Conservation (phyloP, 2,113 vertebrate genomes). For the Ranitomeya imitator region DNA sequence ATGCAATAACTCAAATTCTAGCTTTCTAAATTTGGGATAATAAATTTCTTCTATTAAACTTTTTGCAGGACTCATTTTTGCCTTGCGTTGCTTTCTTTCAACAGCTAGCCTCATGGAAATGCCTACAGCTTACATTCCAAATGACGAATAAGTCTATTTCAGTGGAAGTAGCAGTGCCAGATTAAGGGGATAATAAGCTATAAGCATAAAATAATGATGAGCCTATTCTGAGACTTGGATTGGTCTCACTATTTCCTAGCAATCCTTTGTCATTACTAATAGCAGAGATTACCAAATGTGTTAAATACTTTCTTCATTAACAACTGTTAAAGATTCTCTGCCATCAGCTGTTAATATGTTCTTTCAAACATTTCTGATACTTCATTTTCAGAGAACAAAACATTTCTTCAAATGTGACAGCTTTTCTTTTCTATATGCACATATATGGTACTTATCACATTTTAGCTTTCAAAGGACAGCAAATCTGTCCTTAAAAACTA, state of each 20-base stretch:
- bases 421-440: neutral
- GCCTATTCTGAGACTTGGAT: constrained; percentile 20
- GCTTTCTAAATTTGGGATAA: neutral
- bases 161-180: constrained; percentile 6
- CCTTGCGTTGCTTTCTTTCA: neutral
- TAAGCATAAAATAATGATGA: constrained; percentile 27
- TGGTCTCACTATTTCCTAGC: constrained; percentile 12
- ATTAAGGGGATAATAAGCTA: constrained; percentile 20
- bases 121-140: constrained; percentile 15
- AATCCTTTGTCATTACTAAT: constrained; percentile 15
- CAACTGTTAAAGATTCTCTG: neutral
- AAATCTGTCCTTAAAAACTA: neutral
- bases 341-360: neutral
- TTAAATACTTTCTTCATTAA: constrained; percentile 24
- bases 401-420: neutral
- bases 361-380: neutral
- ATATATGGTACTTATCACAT: neutral
- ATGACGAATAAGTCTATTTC: constrained; percentile 12
- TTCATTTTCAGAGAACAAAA: neutral
- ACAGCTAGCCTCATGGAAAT: constrained; percentile 19
- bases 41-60: neutral
- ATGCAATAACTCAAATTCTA: neutral
- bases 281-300: constrained; percentile 18
- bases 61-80: neutral
- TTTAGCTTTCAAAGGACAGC: neutral